These are phyloP conservation scores for Heliconius sara DNA, from an alignment of 2,888 invertebrate species.

Conservation along the genomic window DNA sequence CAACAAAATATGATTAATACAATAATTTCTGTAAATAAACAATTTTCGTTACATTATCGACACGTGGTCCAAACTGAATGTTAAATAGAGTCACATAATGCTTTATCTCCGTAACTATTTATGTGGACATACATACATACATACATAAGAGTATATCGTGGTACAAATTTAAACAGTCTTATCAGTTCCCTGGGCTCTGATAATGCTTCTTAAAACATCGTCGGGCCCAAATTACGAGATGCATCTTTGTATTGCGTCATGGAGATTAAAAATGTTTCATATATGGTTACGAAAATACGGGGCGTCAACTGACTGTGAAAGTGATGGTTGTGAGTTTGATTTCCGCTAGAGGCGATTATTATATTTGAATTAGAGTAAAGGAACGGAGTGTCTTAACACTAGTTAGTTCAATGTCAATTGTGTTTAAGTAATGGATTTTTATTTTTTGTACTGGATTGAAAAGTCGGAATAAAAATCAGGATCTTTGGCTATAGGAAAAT, in stretches of 20 bases:
- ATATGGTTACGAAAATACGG: background rate
- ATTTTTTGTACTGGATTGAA: no score
- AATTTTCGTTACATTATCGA: background rate
- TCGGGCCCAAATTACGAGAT: slow-evolving; percentile 37
- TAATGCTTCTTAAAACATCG: slow-evolving; percentile 38
- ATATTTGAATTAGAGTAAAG: background rate
- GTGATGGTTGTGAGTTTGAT: no score
- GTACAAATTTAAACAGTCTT: slow-evolving; percentile 36
- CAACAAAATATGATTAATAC: background rate
- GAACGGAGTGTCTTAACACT: no score
- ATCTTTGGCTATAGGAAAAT: no score
- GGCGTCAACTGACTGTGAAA: background rate
- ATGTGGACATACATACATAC: background rate
- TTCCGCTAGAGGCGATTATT: accelerated
- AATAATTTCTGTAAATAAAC: background rate
- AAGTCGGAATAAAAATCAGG: no score
- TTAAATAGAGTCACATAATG: background rate
- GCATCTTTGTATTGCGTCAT: slow-evolving; percentile 37
- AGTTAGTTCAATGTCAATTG: no score
- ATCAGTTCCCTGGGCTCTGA: slow-evolving; percentile 35
- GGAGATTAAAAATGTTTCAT: slow-evolving; percentile 21
- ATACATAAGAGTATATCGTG: background rate
- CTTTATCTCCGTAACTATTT: slow-evolving; percentile 24
- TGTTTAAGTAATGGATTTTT: no score
- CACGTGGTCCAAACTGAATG: background rate